Evolutionary conservation across 2,797 vertebrate species (phyloP).

Genomic region (Coracias cyanogaster): DNA sequence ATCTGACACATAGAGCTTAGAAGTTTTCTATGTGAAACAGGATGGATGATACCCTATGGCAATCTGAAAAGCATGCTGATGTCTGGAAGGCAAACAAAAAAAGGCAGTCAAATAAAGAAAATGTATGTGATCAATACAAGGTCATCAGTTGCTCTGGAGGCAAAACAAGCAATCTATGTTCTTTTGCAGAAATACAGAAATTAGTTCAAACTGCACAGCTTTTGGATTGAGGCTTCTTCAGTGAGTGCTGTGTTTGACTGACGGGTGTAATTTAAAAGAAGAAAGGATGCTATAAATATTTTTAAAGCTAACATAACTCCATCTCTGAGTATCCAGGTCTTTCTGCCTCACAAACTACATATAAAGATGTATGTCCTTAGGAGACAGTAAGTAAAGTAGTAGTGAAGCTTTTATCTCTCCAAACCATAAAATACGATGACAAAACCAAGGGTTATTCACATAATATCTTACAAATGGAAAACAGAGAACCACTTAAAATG

Average conservation of each 20-base stretch:
- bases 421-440: not conserved
- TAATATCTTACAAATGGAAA: not conserved
- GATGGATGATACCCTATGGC: not conserved
- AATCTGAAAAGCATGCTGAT: not conserved
- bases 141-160: not conserved
- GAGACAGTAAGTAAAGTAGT: conserved; percentile 6
- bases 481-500: not conserved
- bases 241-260: not conserved
- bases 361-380: conserved; percentile 23
- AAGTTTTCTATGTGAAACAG: not conserved
- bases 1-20: not conserved
- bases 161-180: not conserved
- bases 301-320: conserved; percentile 9
- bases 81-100: not conserved
- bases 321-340: not conserved
- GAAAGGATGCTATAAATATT: conserved; percentile 46
- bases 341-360: conserved; percentile 27
- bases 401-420: conserved; percentile 24
- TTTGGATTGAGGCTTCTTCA: not conserved
- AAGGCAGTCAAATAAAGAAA: not conserved
- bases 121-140: not conserved
- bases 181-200: conserved; percentile 13
- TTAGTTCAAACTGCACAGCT: not conserved
- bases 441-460: not conserved
- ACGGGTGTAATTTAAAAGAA: conserved; percentile 12